Percentiles rank a stretch among this genome's conserved stretches.
Evolutionary conservation across 2,113 vertebrate species (phyloP).

Genomic region (Telmatochromis bifrenatus): DNA sequence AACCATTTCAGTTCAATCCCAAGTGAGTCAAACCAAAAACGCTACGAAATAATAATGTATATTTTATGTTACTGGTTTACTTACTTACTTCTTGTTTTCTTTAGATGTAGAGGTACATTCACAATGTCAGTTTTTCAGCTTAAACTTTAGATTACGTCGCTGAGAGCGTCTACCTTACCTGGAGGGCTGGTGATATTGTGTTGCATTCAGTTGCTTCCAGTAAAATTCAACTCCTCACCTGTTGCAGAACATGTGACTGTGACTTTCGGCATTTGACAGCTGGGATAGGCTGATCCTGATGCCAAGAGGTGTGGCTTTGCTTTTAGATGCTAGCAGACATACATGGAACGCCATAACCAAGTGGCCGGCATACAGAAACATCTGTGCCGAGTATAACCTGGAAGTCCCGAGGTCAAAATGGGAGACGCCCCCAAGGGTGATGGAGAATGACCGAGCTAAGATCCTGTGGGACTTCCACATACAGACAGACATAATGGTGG

Average conservation of each 20-base stretch:
- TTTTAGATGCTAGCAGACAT: too few species aligned
- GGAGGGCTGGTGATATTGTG: fast-evolving
- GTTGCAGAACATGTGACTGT: not conserved
- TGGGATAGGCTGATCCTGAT: not conserved
- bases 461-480: too few species aligned
- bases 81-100: not conserved
- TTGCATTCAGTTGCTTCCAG: not conserved
- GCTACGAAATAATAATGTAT: not conserved
- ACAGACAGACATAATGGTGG: too few species aligned
- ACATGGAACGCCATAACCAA: too few species aligned
- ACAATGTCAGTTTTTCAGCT: fast-evolving
- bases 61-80: not conserved
- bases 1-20: not conserved
- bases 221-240: not conserved
- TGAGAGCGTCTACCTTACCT: not conserved
- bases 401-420: too few species aligned
- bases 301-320: too few species aligned
- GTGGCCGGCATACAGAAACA: too few species aligned
- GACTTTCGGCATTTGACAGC: not conserved
- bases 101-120: not conserved
- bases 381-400: too few species aligned
- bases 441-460: not conserved
- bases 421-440: too few species aligned
- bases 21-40: not conserved
- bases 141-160: fast-evolving